Percentiles rank a stretch among this genome's conserved stretches.
These are phyloP conservation scores for Poeciliopsis occidentalis DNA, from an alignment of 2,113 vertebrate genomes.

Conservation along the genomic window DNA sequence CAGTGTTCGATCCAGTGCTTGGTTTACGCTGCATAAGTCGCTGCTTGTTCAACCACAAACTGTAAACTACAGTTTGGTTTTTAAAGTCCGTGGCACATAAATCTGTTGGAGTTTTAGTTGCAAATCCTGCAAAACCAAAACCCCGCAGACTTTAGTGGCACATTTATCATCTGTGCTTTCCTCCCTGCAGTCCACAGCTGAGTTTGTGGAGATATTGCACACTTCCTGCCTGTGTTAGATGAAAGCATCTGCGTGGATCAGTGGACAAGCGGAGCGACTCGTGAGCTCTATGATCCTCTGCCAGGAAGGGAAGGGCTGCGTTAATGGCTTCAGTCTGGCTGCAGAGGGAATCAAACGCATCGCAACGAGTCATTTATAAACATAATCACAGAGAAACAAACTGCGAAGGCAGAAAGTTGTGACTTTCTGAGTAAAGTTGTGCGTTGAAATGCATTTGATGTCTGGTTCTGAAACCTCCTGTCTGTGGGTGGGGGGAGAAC, in stretches of 20 bases:
- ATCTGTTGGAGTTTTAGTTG: not conserved
- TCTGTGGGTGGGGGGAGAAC: slow-evolving; percentile 5
- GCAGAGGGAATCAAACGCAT: not conserved
- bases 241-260: slow-evolving; percentile 19
- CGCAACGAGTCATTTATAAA: slow-evolving; percentile 13
- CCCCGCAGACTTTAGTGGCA: not conserved
- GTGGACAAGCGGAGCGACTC: not conserved
- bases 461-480: not conserved
- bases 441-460: not conserved
- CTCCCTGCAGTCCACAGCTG: not conserved
- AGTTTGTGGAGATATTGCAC: not conserved
- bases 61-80: not conserved
- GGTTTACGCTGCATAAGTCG: no score
- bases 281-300: slow-evolving; percentile 18
- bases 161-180: not conserved
- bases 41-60: not conserved
- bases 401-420: not conserved
- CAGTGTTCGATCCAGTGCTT: no score
- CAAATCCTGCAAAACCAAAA: not conserved
- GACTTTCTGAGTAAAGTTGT: not conserved
- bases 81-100: not conserved
- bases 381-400: not conserved
- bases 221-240: slow-evolving; percentile 46
- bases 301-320: slow-evolving; percentile 31
- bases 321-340: slow-evolving; percentile 49